phyloP scores from a whole-genome alignment of 2,797 vertebrate genomes.

The Gallinago nigripennis region DNA sequence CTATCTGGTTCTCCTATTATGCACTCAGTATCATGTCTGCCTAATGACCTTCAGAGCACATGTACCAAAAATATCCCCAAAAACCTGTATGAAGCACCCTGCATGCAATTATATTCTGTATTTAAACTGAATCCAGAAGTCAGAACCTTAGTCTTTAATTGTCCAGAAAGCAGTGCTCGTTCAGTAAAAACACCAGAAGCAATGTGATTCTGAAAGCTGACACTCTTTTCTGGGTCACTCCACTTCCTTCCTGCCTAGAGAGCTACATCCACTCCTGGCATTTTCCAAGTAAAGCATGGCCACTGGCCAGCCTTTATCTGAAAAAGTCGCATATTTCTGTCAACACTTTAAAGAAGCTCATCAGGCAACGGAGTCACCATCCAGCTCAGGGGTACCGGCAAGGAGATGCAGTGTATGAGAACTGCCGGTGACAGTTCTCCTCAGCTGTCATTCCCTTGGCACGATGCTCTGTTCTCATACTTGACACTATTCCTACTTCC shows the following conservation, averaged over 20 bases:
- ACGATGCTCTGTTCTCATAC: background rate
- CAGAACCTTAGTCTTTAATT: background rate
- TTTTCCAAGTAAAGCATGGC: background rate
- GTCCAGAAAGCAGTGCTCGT: background rate
- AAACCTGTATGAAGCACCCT: background rate
- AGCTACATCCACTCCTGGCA: background rate
- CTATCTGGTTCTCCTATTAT: background rate
- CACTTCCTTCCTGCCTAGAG: background rate
- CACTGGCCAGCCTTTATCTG: background rate
- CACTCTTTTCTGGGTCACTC: background rate
- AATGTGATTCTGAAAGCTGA: background rate
- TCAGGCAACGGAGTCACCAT: background rate
- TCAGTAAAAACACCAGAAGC: background rate
- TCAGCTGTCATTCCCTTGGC: background rate
- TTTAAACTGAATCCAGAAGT: background rate
- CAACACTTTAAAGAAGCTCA: background rate
- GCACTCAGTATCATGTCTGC: background rate
- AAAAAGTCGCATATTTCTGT: background rate
- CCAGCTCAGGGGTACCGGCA: background rate
- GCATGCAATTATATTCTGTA: background rate
- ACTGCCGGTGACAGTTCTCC: background rate
- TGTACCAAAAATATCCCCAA: fast-evolving
- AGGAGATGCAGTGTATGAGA: background rate
- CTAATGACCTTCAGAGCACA: background rate
- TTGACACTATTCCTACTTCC: background rate